These are phyloP conservation scores for Drosophila murphyi DNA, from an alignment of 1,140 invertebrate genomes.

Conservation along the genomic window DNA sequence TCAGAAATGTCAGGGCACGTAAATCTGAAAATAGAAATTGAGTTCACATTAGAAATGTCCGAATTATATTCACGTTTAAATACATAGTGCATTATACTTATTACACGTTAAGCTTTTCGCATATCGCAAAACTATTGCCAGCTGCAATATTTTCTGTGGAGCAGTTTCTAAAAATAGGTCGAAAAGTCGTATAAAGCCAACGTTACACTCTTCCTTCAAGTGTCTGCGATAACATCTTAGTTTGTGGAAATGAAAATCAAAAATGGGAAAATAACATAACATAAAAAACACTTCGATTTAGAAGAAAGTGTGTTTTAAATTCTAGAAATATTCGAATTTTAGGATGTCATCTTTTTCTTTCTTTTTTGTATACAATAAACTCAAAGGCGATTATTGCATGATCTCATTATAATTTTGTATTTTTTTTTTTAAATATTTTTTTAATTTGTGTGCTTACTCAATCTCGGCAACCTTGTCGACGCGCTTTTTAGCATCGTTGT, in stretches of 20 bases:
- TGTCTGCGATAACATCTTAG: slow-evolving; percentile 51
- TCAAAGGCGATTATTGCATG: too few species aligned
- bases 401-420: too few species aligned
- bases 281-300: background rate
- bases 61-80: background rate
- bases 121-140: slow-evolving; percentile 51
- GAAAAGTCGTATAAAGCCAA: slow-evolving; percentile 66
- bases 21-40: slow-evolving; percentile 44
- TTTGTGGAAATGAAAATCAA: background rate
- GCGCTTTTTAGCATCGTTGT: slow-evolving; percentile 36
- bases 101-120: slow-evolving; percentile 51
- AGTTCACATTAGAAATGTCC: background rate
- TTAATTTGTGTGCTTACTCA: slow-evolving; percentile 26
- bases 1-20: slow-evolving; percentile 42
- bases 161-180: slow-evolving; percentile 64
- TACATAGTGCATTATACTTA: slow-evolving; percentile 2
- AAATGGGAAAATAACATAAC: background rate
- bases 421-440: too few species aligned
- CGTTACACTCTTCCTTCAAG: slow-evolving; percentile 63
- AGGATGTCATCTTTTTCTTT: too few species aligned
- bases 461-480: slow-evolving; percentile 45
- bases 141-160: slow-evolving; percentile 65
- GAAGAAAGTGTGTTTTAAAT: background rate
- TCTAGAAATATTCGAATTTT: background rate
- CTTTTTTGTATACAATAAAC: too few species aligned